Conservation (phyloP, 2,797 vertebrate species). For the Morus bassanus region DNA sequence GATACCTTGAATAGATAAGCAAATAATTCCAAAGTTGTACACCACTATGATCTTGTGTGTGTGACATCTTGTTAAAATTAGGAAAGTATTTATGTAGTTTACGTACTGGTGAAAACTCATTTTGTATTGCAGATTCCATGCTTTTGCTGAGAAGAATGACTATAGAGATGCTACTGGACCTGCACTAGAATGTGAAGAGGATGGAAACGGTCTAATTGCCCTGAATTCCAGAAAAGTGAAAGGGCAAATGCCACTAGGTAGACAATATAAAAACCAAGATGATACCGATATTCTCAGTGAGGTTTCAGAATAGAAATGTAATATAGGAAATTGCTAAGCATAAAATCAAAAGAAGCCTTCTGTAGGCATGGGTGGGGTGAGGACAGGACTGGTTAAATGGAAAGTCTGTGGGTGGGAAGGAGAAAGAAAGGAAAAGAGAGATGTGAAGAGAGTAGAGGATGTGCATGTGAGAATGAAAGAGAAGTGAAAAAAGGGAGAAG, state of each 20-base stretch:
- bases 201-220: neutral
- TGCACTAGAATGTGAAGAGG: slow-evolving; percentile 12
- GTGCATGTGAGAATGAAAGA: neutral
- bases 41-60: neutral
- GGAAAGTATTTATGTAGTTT: neutral
- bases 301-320: neutral
- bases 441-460: neutral
- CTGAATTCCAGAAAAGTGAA: slow-evolving; percentile 61
- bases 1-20: neutral
- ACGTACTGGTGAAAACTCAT: neutral
- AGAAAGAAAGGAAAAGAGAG: neutral
- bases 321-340: neutral
- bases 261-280: neutral
- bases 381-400: neutral
- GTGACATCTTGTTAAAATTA: neutral
- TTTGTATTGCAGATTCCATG: slow-evolving; percentile 77
- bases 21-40: neutral
- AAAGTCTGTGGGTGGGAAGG: neutral
- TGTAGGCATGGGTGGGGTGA: neutral
- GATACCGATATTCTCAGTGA: neutral
- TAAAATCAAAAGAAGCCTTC: neutral
- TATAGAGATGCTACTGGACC: neutral
- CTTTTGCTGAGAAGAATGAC: slow-evolving; percentile 72
- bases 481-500: neutral
- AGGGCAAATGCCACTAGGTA: slow-evolving; percentile 77